phyloP scores from a whole-genome alignment of 1,140 invertebrate genomes.

The Pseudomyrmex concolor region DNA sequence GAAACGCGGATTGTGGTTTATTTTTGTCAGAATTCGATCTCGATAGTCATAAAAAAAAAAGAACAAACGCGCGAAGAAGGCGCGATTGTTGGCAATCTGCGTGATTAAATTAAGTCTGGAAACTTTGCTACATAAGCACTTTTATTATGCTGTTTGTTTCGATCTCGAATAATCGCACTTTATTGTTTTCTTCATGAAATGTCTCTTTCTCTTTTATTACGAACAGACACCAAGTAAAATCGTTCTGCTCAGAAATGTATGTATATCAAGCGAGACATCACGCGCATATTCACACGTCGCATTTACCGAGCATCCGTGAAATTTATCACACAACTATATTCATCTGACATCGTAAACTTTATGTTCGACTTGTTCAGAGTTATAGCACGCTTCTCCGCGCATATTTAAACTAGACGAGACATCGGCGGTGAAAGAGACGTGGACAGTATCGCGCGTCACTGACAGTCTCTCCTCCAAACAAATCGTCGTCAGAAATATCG shows the following conservation, averaged over 20 bases:
- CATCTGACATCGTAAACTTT: slow-evolving; percentile 73
- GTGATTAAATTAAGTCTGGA: background rate
- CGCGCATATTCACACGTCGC: background rate
- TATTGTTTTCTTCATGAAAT: no score
- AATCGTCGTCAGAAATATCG: background rate
- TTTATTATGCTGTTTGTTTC: no score
- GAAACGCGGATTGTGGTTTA: slow-evolving; percentile 12
- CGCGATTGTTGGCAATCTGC: slow-evolving; percentile 30
- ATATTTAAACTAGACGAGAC: slow-evolving; percentile 55
- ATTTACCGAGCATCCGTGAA: slow-evolving; percentile 39
- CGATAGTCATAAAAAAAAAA: slow-evolving; percentile 44
- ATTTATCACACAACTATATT: slow-evolving; percentile 71
- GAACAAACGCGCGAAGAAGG: background rate
- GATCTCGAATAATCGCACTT: no score
- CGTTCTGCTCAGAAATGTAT: no score
- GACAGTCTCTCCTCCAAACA: background rate
- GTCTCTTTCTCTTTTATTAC: no score
- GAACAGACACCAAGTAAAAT: no score
- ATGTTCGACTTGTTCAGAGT: slow-evolving; percentile 69
- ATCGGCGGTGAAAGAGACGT: background rate
- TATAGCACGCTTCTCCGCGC: slow-evolving; percentile 51
- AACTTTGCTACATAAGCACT: no score
- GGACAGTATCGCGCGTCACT: background rate
- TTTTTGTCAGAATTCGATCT: slow-evolving; percentile 13
- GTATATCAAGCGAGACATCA: background rate